Conservation (phyloP, 2,888 invertebrate species). For the Clistopyga incitator region DNA sequence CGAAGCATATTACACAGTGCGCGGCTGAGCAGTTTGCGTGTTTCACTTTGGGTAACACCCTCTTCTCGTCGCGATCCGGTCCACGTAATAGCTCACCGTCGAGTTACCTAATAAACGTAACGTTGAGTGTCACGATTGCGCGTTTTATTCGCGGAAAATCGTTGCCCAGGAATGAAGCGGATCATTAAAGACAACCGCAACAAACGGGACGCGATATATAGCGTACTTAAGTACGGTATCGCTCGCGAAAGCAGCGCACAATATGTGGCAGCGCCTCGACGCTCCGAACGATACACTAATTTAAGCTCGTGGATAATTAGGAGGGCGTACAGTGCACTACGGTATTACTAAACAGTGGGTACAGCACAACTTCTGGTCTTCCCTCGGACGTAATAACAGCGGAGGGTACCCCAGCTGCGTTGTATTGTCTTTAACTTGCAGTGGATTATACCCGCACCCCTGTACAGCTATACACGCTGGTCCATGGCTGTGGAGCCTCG, state of each 20-base stretch:
- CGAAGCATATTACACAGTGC: conserved; percentile 14
- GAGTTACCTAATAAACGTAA: conserved; percentile 15
- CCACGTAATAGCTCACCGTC: conserved; percentile 8
- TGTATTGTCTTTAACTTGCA: conserved; percentile 51
- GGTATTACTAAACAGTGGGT: conserved; percentile 33
- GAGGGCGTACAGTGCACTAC: conserved; percentile 17
- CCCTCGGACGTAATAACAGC: conserved; percentile 43
- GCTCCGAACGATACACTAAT: conserved; percentile 2
- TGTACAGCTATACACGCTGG: background rate
- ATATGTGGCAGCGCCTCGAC: background rate
- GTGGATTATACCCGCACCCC: conserved; percentile 32
- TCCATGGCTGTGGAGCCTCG: background rate
- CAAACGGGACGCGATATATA: background rate
- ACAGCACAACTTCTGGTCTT: conserved; percentile 32
- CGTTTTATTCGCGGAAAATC: conserved; percentile 6
- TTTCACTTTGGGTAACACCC: conserved; percentile 13
- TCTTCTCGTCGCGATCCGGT: background rate
- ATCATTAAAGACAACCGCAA: background rate
- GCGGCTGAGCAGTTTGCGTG: conserved; percentile 18
- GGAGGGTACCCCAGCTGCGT: conserved; percentile 46
- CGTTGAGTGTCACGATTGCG: conserved; percentile 2
- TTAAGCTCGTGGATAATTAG: conserved; percentile 42
- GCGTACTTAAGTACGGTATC: background rate
- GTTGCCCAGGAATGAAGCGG: background rate
- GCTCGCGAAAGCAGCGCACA: background rate